Percentiles rank a stretch among this genome's conserved stretches.
Conservation (phyloP, 2,797 vertebrate species). For the Acanthurus lineatus region DNA sequence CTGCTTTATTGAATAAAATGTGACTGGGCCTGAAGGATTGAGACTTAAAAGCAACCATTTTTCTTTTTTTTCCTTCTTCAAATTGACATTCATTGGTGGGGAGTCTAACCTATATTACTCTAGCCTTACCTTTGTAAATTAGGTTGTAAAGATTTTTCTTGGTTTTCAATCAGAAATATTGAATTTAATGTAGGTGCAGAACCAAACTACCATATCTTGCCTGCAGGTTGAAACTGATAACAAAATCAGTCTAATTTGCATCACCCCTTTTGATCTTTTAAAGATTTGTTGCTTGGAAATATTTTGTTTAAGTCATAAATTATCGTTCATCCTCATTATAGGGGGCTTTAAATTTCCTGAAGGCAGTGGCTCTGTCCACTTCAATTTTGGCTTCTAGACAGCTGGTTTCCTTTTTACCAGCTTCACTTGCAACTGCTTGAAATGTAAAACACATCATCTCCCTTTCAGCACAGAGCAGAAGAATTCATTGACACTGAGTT, state of each 20-base stretch:
- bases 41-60: neutral
- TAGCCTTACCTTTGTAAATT: neutral
- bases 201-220: neutral
- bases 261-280: neutral
- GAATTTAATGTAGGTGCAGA: neutral
- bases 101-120: neutral
- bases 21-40: neutral
- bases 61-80: neutral
- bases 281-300: neutral
- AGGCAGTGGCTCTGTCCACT: conserved; percentile 20
- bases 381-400: conserved; percentile 37
- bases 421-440: conserved; percentile 46
- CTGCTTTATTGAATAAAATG: neutral
- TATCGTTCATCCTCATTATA: conserved; percentile 11
- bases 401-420: conserved; percentile 42
- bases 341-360: conserved; percentile 32
- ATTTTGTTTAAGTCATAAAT: neutral
- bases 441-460: conserved; percentile 58
- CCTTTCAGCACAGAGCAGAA: conserved; percentile 40
- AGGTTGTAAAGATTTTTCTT: neutral
- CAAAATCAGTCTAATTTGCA: conserved; percentile 3
- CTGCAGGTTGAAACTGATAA: neutral
- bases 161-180: conserved; percentile 5
- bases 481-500: conserved; percentile 32
- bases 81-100: conserved; percentile 4